Base-by-base conservation (phyloP, 2,113 vertebrate genomes). In the Rhizomys pruinosus region DNA sequence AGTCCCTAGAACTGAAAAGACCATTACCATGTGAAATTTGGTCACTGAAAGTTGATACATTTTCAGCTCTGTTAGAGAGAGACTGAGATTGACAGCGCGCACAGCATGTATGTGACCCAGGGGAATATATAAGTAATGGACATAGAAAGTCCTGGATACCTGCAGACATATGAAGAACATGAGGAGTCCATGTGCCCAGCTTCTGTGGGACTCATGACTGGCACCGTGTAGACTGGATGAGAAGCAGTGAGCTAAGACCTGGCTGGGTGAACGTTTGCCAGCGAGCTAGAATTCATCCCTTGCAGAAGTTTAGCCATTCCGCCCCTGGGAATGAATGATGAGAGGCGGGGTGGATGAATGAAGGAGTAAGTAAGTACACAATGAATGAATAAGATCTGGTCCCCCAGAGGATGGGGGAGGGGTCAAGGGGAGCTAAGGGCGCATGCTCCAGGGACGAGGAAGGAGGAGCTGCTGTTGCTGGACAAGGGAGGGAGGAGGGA, bases 171-270 rank as follows among this genome's bases (percentile, higher is more conserved):
- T 7, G 29, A 77, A 80, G 57, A 55, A 34, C 66, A 52, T 2
- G 37, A 19, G 81, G 39, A 34, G 42, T 2, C 57, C 15, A 25
- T 7, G 3, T 27, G 4, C 86, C 69, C 34, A 9, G n/a, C 69
- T 27, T 34, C 0, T n/a, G n/a, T 3, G 27, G 12, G 55, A 15
- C 66, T n/a, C 23, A 10, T 0, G 44, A 39, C 17, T 4, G 16
- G 32, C 69, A 16, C 29, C 17, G 37, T 19, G 1, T 3, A 6
- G 13, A 0, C 0, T 0, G 4, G 63, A 52, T 6, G 37, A 72
- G 69, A 71, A 47, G 25, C 29, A 19, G 17, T 4, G 55, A 55
- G 52, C 57, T 52, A 44, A 10, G 4, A 22, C 37, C 85, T 61
- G 42, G 32, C 42, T 52, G 34, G 73, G 1, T 78, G 25, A 61